phyloP scores from a whole-genome alignment of 2,888 invertebrate genomes.

The Colostygia pectinataria region DNA sequence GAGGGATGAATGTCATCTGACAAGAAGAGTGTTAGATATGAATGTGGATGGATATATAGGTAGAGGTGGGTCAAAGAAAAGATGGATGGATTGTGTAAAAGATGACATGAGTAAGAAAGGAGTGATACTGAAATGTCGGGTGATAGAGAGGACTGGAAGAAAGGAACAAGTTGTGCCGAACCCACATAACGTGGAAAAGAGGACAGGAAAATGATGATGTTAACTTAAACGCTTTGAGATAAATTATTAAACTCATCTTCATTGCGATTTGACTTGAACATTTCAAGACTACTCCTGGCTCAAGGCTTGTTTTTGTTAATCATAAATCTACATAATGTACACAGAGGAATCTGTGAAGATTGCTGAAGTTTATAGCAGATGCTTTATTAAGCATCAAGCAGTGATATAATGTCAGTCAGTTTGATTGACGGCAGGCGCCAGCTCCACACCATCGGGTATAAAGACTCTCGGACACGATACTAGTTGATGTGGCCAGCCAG shows the following conservation, averaged over 20 bases:
- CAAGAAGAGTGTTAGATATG: too few relatives aligned
- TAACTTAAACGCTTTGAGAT: slow-evolving; percentile 11
- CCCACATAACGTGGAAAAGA: too few relatives aligned
- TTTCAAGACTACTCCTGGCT: slow-evolving; percentile 26
- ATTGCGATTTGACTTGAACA: slow-evolving; percentile 10
- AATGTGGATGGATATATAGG: too few relatives aligned
- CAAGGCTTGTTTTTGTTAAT: slow-evolving; percentile 41
- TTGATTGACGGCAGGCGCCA: slow-evolving; percentile 63
- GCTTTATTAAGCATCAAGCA: slow-evolving; percentile 56
- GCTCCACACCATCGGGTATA: slow-evolving; percentile 14
- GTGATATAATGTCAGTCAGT: slow-evolving; percentile 60
- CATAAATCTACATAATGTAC: slow-evolving; percentile 38
- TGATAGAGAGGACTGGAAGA: too few relatives aligned
- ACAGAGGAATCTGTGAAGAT: slow-evolving; percentile 40
- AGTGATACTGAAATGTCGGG: too few relatives aligned
- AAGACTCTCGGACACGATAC: slow-evolving; percentile 11
- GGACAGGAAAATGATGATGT: too few relatives aligned
- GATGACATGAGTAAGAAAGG: too few relatives aligned
- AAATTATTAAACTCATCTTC: slow-evolving; percentile 8
- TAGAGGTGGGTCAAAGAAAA: too few relatives aligned
- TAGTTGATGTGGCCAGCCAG: slow-evolving; percentile 6
- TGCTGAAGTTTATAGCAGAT: slow-evolving; percentile 42
- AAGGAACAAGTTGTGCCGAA: too few relatives aligned
- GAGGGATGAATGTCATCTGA: too few relatives aligned
- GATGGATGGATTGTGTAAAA: too few relatives aligned